A percentile compares a stretch with the other conserved stretches of the same genome.
These are phyloP conservation scores for Progne subis DNA, from an alignment of 2,113 vertebrate species.

Conservation along the genomic window DNA sequence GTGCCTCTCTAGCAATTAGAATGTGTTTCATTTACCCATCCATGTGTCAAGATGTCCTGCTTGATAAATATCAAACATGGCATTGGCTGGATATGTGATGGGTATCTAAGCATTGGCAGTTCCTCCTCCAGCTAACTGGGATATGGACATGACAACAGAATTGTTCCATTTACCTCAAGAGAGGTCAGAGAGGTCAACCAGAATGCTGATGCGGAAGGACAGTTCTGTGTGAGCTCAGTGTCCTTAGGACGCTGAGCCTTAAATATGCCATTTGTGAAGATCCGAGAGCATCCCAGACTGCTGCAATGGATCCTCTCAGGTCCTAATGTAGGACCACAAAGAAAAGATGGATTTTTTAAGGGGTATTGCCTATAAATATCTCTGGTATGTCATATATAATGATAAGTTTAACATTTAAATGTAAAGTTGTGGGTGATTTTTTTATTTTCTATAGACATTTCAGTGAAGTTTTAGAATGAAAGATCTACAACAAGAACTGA, in stretches of 20 bases:
- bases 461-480: neutral
- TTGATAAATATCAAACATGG: neutral
- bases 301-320: neutral
- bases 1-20: neutral
- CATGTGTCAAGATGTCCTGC: neutral
- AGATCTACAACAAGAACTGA: neutral
- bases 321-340: neutral
- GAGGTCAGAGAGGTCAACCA: neutral
- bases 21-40: neutral
- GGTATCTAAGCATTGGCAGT: neutral
- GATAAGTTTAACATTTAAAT: neutral
- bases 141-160: neutral
- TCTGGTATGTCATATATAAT: neutral
- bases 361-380: neutral
- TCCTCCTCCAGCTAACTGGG: neutral
- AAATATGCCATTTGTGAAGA: neutral
- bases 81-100: neutral
- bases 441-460: neutral
- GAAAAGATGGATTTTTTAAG: neutral
- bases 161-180: neutral
- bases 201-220: neutral
- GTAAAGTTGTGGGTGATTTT: neutral
- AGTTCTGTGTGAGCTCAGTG: neutral
- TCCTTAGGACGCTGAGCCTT: neutral
- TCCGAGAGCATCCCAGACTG: neutral